Conservation (phyloP, 2,797 vertebrate genomes). For the Threskiornis aethiopicus region DNA sequence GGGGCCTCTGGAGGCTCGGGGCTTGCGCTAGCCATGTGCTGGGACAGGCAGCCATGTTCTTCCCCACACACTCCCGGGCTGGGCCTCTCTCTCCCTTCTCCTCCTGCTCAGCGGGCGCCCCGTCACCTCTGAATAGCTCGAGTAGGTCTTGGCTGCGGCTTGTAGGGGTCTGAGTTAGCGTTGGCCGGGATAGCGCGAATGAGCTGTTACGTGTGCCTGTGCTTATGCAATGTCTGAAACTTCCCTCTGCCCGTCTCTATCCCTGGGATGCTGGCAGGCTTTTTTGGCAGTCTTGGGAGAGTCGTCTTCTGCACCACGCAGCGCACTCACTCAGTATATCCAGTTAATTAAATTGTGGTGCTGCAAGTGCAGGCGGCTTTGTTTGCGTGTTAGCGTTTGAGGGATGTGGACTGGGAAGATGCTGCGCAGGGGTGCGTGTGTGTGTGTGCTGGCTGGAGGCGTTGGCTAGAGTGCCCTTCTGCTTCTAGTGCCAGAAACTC, state of each 20-base stretch:
- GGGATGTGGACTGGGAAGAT: not conserved
- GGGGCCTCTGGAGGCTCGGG: not conserved
- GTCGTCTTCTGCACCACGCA: not conserved
- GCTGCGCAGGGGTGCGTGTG: fast-evolving
- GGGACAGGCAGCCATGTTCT: fast-evolving
- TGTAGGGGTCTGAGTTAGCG: not conserved
- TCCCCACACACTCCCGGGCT: not conserved
- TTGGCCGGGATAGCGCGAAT: fast-evolving
- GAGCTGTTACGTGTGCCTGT: not conserved
- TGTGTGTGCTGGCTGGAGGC: not conserved
- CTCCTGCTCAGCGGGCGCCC: fast-evolving
- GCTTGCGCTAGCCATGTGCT: fast-evolving
- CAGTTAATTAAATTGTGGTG: not conserved
- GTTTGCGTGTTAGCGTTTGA: not conserved
- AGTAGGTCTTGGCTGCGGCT: not conserved
- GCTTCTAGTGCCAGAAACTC: not conserved
- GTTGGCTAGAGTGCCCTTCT: not conserved
- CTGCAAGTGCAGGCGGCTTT: not conserved
- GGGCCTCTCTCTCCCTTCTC: not conserved
- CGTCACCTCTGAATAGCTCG: not conserved
- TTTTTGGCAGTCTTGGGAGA: not conserved
- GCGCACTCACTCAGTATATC: not conserved
- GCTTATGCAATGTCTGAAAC: constrained; percentile 47
- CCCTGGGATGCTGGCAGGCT: not conserved
- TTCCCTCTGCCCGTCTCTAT: not conserved